Evolutionary conservation across 2,888 invertebrate genomes (phyloP).

Genomic region (Drosophila vallismaia): DNA sequence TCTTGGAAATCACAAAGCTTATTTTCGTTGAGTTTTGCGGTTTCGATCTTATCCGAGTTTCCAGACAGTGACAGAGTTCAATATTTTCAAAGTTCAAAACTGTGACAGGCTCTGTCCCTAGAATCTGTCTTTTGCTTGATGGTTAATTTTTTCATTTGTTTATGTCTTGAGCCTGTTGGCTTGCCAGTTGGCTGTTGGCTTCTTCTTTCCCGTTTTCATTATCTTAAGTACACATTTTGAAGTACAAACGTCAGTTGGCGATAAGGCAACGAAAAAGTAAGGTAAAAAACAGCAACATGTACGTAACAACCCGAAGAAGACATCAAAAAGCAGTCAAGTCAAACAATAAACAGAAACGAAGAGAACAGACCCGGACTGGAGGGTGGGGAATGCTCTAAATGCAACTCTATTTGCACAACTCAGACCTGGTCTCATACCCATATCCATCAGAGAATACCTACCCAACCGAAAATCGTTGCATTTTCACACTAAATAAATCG

Average conservation of each 20-base stretch:
- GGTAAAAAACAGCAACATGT: slow-evolving; percentile 19
- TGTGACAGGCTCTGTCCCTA: slow-evolving; percentile 25
- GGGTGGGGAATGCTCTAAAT: slow-evolving; percentile 62
- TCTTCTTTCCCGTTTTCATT: slow-evolving; percentile 57
- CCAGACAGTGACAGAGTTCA: slow-evolving; percentile 11
- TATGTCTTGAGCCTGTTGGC: slow-evolving; percentile 14
- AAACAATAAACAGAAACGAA: slow-evolving; percentile 47
- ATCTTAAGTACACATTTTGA: slow-evolving; percentile 80
- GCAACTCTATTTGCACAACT: slow-evolving; percentile 71
- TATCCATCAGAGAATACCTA: background rate
- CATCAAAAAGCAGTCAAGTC: slow-evolving; percentile 62
- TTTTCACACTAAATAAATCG: slow-evolving; percentile 29
- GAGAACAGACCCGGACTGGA: slow-evolving; percentile 40
- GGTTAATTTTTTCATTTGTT: slow-evolving; percentile 20
- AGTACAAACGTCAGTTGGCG: slow-evolving; percentile 79
- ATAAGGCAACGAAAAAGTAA: slow-evolving; percentile 57
- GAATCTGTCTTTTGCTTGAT: background rate
- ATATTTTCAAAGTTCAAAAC: slow-evolving; percentile 15
- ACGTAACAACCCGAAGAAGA: slow-evolving; percentile 58
- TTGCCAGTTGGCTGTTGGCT: slow-evolving; percentile 8
- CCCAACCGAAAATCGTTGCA: background rate
- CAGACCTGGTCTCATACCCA: slow-evolving; percentile 10
- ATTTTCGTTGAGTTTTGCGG: too few species aligned
- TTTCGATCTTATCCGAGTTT: slow-evolving; percentile 31
- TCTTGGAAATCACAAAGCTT: slow-evolving; percentile 16